Evolutionary conservation across 1,140 invertebrate species (phyloP).

Genomic region (Paraescarpia echinospica): DNA sequence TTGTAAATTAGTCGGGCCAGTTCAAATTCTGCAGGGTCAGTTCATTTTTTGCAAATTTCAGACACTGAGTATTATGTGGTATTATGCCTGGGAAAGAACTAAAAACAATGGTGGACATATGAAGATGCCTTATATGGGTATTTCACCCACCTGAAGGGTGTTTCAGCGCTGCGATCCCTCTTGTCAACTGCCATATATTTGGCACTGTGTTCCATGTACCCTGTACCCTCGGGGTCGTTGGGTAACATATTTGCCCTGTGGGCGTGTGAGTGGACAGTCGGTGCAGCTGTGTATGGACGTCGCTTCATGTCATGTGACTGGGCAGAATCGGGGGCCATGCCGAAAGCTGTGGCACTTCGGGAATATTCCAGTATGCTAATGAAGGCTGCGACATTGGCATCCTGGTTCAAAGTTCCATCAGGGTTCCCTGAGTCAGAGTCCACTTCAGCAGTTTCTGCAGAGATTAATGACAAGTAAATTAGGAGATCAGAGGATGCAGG

Average conservation of each 20-base stretch:
- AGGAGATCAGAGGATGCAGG: no score
- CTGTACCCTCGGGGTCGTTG: constrained; percentile 33
- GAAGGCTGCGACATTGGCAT: neutral
- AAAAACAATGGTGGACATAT: neutral
- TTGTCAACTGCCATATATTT: constrained; percentile 33
- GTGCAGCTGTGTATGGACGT: constrained; percentile 29
- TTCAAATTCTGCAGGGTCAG: no score
- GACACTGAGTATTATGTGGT: neutral
- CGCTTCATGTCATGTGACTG: neutral
- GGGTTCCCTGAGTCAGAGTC: neutral
- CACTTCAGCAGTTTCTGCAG: no score
- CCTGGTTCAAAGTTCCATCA: neutral
- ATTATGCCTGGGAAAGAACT: neutral
- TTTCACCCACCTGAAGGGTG: constrained; percentile 43
- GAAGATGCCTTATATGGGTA: neutral
- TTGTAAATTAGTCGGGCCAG: no score
- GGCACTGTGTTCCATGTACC: constrained; percentile 31
- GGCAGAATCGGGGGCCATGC: neutral
- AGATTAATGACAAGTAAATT: no score
- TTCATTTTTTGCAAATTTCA: no score
- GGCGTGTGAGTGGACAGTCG: constrained; percentile 6
- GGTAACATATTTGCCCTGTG: constrained; percentile 17
- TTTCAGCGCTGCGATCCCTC: constrained; percentile 39
- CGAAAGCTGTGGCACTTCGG: constrained; percentile 10
- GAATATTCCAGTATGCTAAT: constrained; percentile 14